These are phyloP conservation scores for Mormyrus proboscirostris DNA, from an alignment of 2,797 vertebrate species.

Conservation along the genomic window DNA sequence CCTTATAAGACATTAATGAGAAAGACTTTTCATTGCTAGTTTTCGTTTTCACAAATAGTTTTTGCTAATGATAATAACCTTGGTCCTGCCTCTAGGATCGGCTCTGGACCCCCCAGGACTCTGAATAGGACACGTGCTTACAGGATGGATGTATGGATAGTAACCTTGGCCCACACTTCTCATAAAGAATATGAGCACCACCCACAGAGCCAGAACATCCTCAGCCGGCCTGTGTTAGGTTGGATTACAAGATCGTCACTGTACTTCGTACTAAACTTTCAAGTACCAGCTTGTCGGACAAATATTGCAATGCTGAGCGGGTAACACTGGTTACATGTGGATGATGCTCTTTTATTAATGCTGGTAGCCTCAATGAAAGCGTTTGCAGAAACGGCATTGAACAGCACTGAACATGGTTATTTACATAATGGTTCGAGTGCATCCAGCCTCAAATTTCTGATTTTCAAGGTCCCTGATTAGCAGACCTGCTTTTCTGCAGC, in stretches of 20 bases:
- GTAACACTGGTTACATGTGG: background rate
- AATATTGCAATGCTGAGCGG: background rate
- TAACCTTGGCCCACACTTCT: background rate
- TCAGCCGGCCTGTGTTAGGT: background rate
- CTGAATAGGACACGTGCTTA: background rate
- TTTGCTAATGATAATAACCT: background rate
- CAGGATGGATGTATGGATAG: background rate
- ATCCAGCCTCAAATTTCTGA: background rate
- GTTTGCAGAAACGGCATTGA: background rate
- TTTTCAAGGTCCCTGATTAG: background rate
- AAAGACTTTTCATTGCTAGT: background rate
- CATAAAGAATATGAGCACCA: background rate
- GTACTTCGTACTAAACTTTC: background rate
- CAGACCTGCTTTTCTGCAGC: background rate
- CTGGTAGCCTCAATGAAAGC: background rate
- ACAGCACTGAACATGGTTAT: background rate
- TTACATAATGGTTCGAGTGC: background rate
- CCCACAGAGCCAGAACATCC: background rate
- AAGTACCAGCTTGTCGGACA: background rate
- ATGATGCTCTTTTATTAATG: background rate
- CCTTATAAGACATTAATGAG: background rate
- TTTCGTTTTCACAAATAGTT: background rate
- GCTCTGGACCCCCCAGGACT: background rate
- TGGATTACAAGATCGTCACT: background rate
- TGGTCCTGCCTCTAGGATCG: background rate